phyloP scores from a whole-genome alignment of 2,888 invertebrate species.

The Apoda limacodes region DNA sequence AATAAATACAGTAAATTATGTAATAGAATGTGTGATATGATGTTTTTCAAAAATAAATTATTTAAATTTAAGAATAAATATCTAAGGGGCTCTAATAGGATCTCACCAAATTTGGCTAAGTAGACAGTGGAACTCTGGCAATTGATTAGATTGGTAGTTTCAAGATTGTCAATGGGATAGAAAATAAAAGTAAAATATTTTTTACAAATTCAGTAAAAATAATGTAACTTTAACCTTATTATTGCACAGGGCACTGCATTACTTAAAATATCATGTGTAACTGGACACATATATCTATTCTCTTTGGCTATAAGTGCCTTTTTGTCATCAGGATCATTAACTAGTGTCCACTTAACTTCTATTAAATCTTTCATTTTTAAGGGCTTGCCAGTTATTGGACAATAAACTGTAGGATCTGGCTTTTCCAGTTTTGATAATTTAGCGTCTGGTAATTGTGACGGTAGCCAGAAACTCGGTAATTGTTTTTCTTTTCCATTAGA shows the following conservation, averaged over 20 bases:
- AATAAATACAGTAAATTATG: no score
- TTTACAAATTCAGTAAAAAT: no score
- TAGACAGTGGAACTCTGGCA: no score
- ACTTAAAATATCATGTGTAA: slow-evolving; percentile 95
- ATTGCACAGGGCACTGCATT: slow-evolving; percentile 96
- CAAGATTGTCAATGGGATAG: no score
- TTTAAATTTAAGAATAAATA: no score
- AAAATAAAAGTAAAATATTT: no score
- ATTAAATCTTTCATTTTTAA: slow-evolving; percentile 93
- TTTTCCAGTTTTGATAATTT: slow-evolving; percentile 69
- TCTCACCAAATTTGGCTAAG: no score
- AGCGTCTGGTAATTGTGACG: slow-evolving; percentile 91
- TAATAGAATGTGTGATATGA: no score
- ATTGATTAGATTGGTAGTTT: no score
- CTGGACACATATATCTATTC: slow-evolving; percentile 96
- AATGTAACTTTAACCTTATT: slow-evolving; percentile 74
- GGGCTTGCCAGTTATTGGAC: slow-evolving; percentile 73
- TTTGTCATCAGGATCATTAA: slow-evolving; percentile 89
- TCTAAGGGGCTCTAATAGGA: no score
- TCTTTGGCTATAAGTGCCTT: slow-evolving; percentile 89
- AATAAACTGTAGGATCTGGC: slow-evolving; percentile 52
- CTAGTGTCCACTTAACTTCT: slow-evolving; percentile 90
- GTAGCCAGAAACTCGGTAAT: slow-evolving; percentile 97
- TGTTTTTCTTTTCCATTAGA: slow-evolving; percentile 80
- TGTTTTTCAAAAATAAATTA: no score